Evolutionary conservation across 1,140 invertebrate genomes (phyloP).

Genomic region (Hyles euphorbiae): DNA sequence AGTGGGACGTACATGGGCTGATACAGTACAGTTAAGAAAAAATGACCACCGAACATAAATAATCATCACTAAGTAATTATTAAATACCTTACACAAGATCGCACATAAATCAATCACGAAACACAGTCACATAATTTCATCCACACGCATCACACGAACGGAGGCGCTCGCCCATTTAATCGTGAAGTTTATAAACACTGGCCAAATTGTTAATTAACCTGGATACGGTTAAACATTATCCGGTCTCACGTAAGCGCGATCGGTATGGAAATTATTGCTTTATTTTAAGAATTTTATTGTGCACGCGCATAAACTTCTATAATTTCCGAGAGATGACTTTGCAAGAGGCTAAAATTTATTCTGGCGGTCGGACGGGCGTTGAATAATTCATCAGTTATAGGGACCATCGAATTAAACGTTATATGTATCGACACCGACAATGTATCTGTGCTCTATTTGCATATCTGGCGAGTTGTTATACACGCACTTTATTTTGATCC

Average conservation of each 20-base stretch:
- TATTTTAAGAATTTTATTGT: conserved; percentile 16
- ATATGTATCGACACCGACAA: conserved; percentile 37
- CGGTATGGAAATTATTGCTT: conserved; percentile 7
- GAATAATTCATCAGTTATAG: conserved; percentile 53
- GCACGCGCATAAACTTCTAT: conserved; percentile 5
- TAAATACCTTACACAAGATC: too few species aligned
- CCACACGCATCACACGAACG: not conserved
- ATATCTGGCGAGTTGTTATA: conserved; percentile 36
- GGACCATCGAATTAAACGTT: conserved; percentile 48
- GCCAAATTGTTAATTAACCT: conserved; percentile 21
- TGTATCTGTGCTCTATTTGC: conserved; percentile 47
- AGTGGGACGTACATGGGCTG: too few species aligned
- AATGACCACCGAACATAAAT: too few species aligned
- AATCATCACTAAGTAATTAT: too few species aligned
- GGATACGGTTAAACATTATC: conserved; percentile 9
- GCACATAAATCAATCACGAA: too few species aligned
- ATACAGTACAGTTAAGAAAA: too few species aligned
- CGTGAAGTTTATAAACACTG: conserved; percentile 12
- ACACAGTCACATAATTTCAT: too few species aligned
- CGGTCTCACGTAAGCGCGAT: conserved; percentile 7
- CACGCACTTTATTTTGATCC: too few species aligned
- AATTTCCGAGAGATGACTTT: conserved; percentile 9
- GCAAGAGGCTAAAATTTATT: conserved; percentile 37
- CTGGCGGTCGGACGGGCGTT: conserved; percentile 28
- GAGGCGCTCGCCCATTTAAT: conserved; percentile 10